phyloP scores from a whole-genome alignment of 2,888 invertebrate genomes.

The Sarcophaga caerulescens region DNA sequence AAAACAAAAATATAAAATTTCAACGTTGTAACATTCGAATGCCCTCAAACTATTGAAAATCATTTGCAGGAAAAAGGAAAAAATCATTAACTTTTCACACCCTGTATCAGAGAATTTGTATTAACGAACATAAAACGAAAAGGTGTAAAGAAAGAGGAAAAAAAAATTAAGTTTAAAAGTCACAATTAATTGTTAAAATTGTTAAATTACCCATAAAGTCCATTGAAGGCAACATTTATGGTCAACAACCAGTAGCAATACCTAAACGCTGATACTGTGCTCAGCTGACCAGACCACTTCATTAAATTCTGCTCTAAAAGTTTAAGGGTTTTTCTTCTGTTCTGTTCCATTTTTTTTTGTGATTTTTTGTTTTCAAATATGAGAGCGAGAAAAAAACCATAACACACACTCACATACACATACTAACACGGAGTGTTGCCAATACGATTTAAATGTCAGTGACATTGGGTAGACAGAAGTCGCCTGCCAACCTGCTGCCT shows the following conservation, averaged over 20 bases:
- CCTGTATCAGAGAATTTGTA: neutral
- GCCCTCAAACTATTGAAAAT: too few species aligned
- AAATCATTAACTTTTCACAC: conserved; percentile 23
- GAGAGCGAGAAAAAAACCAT: too few species aligned
- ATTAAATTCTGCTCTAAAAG: conserved; percentile 48
- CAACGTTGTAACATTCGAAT: too few species aligned
- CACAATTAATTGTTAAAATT: conserved; percentile 39
- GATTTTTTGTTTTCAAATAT: too few species aligned
- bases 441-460: conserved; percentile 29
- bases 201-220: conserved; percentile 35
- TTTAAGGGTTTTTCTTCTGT: conserved; percentile 2
- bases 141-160: neutral
- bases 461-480: conserved; percentile 24
- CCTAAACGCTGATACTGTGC: neutral
- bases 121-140: conserved; percentile 1
- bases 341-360: neutral
- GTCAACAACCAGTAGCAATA: neutral
- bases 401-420: neutral
- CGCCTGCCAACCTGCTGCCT: neutral
- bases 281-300: conserved; percentile 19
- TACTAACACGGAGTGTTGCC: neutral
- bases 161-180: neutral
- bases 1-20: too few species aligned
- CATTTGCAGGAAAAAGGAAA: neutral
- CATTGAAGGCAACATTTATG: conserved; percentile 19